These are phyloP conservation scores for Falco biarmicus DNA, from an alignment of 2,797 vertebrate genomes.

Conservation along the genomic window DNA sequence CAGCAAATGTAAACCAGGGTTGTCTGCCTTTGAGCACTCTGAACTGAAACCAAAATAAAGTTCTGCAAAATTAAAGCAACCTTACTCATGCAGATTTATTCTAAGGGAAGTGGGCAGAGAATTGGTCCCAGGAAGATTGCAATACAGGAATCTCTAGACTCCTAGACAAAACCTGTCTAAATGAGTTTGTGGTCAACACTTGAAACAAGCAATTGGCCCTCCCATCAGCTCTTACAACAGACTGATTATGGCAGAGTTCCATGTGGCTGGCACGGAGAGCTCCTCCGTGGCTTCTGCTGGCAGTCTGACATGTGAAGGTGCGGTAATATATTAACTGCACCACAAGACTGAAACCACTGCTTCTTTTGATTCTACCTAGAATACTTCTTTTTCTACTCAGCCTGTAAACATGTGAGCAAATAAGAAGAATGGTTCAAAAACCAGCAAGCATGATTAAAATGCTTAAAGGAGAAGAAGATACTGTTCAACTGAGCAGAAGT, in stretches of 20 bases:
- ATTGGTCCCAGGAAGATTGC: not conserved
- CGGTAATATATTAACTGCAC: not conserved
- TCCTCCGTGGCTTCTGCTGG: slow-evolving; percentile 22
- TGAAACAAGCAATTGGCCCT: not conserved
- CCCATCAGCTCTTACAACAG: not conserved
- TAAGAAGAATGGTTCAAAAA: not conserved
- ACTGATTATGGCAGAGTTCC: not conserved
- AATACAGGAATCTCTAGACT: slow-evolving; percentile 10
- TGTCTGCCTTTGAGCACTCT: not conserved
- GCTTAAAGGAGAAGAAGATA: not conserved
- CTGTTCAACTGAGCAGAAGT: not conserved
- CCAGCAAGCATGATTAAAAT: not conserved
- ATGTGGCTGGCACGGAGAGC: not conserved
- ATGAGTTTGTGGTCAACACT: slow-evolving; percentile 27
- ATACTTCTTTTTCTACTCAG: not conserved
- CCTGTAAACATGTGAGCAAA: not conserved
- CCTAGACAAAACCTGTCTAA: slow-evolving; percentile 40
- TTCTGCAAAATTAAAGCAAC: not conserved
- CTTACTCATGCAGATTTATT: not conserved
- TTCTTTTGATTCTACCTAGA: not conserved
- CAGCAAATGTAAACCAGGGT: not conserved
- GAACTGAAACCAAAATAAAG: not conserved
- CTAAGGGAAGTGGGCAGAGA: not conserved
- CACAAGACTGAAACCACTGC: not conserved
- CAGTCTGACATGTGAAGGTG: not conserved